Conservation (phyloP, 2,113 vertebrate genomes). For the Octodon degus region DNA sequence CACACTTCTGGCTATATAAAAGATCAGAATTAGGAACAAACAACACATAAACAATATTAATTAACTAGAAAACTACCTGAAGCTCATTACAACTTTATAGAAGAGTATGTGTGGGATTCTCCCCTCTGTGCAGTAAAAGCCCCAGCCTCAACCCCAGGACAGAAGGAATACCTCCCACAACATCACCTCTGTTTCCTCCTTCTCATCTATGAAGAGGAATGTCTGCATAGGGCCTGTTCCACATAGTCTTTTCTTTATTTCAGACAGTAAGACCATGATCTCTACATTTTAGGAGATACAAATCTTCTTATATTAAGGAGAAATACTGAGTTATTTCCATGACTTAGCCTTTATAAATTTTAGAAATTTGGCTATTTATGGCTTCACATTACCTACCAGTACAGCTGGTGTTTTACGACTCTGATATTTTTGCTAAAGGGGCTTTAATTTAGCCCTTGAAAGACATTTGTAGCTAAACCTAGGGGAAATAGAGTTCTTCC, state of each 20-base stretch:
- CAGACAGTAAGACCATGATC: neutral
- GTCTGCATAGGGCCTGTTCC: neutral
- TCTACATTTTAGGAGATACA: neutral
- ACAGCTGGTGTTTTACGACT: neutral
- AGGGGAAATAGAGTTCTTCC: neutral
- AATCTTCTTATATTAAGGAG: neutral
- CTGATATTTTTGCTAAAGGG: neutral
- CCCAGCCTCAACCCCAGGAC: neutral
- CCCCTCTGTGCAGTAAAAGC: neutral
- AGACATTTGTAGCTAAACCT: neutral
- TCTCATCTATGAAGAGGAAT: neutral
- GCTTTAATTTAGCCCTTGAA: neutral
- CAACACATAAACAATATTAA: neutral
- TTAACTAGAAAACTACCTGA: neutral
- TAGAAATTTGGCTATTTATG: neutral
- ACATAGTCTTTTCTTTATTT: neutral
- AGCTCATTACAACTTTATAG: neutral
- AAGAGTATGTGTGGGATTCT: neutral
- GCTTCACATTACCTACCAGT: neutral
- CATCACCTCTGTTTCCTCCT: neutral
- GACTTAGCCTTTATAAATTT: neutral
- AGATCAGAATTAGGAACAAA: slow-evolving; percentile 47
- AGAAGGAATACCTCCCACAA: neutral
- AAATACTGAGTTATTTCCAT: slow-evolving; percentile 1
- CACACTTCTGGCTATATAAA: slow-evolving; percentile 1